These are phyloP conservation scores for Colinus virginianus DNA, from an alignment of 2,113 vertebrate genomes.

Conservation along the genomic window DNA sequence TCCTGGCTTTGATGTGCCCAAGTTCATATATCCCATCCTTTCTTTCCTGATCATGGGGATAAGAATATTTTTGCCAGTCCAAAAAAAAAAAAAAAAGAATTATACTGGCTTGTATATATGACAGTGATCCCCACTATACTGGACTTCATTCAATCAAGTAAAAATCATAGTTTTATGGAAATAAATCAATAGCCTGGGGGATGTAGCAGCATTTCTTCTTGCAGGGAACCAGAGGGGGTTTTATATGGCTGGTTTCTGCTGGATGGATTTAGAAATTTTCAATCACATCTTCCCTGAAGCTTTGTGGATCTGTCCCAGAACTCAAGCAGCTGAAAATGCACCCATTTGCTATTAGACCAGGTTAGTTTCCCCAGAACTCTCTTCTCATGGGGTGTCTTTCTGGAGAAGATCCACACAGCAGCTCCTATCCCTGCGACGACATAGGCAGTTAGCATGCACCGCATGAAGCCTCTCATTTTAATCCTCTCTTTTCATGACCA, in stretches of 20 bases:
- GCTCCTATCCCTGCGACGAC: neutral
- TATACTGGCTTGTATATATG: neutral
- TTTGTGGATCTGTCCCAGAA: neutral
- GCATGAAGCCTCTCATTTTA: neutral
- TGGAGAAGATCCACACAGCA: neutral
- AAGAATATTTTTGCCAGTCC: neutral
- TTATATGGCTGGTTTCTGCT: neutral
- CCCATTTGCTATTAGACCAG: fast-evolving
- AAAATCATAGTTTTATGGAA: neutral
- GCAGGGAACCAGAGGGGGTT: neutral
- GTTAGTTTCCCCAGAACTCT: neutral
- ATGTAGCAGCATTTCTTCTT: neutral
- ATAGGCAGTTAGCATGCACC: neutral
- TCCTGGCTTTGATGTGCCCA: neutral
- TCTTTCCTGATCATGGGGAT: neutral
- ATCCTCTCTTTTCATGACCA: neutral
- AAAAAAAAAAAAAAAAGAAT: neutral
- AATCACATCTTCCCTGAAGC: fast-evolving
- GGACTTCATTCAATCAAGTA: neutral
- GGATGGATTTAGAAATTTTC: neutral
- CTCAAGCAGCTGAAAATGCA: neutral
- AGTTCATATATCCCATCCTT: neutral
- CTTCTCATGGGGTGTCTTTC: fast-evolving
- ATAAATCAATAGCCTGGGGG: neutral
- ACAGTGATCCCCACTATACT: neutral